Evolutionary conservation across 2,797 vertebrate genomes (phyloP).

Genomic region (Chaenodraco wilsoni): DNA sequence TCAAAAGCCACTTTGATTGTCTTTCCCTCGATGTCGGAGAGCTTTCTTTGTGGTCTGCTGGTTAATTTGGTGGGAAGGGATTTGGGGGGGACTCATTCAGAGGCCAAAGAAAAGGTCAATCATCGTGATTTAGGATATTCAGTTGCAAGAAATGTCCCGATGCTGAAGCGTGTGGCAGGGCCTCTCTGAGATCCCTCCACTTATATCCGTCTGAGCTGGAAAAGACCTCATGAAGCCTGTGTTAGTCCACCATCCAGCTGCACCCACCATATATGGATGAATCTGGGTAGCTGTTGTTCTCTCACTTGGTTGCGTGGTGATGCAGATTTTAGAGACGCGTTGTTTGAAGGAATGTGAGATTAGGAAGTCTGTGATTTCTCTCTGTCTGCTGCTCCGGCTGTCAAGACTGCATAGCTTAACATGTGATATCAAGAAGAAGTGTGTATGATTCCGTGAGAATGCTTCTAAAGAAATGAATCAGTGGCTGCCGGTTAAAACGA

Average conservation of each 20-base stretch:
- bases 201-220: conserved; percentile 59
- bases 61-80: conserved; percentile 37
- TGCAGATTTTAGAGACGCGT: conserved; percentile 35
- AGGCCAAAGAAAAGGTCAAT: conserved; percentile 25
- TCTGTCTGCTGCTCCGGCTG: conserved; percentile 13
- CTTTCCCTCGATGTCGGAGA: conserved; percentile 20
- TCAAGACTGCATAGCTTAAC: background rate
- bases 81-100: conserved; percentile 17
- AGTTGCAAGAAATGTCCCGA: background rate
- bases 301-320: conserved; percentile 28
- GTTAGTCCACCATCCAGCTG: conserved; percentile 42
- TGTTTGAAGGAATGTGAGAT: conserved; percentile 39
- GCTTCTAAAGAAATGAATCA: background rate
- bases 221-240: conserved; percentile 37
- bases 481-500: too few species aligned
- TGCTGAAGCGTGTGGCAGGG: conserved; percentile 11
- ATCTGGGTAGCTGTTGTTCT: conserved; percentile 35
- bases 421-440: background rate
- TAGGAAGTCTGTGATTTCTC: conserved; percentile 33
- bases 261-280: conserved; percentile 65
- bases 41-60: conserved; percentile 54
- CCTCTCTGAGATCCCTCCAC: conserved; percentile 31
- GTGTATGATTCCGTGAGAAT: background rate
- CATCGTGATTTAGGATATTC: background rate
- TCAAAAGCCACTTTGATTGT: conserved; percentile 41